These are phyloP conservation scores for Drosophila testacea DNA, from an alignment of 2,888 invertebrate genomes.

Conservation along the genomic window DNA sequence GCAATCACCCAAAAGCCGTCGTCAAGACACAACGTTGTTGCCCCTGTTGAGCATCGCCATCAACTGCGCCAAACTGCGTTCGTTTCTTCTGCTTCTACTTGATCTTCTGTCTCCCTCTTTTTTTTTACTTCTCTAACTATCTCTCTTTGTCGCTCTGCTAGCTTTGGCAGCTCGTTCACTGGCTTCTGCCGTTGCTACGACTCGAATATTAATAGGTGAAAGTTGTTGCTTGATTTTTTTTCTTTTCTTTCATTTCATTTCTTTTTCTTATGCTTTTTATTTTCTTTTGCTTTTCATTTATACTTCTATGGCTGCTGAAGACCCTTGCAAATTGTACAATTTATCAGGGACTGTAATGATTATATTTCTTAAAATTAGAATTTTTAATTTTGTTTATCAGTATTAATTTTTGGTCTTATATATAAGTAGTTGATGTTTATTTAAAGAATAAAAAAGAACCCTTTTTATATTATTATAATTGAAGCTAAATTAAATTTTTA, in stretches of 20 bases:
- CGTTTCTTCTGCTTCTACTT: conserved; percentile 64
- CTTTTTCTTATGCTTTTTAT: conserved; percentile 36
- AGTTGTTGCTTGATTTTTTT: conserved; percentile 77
- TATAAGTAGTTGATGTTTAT: too few relatives aligned
- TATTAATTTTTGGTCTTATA: too few relatives aligned
- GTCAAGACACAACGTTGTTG: conserved; percentile 49
- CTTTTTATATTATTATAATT: too few relatives aligned
- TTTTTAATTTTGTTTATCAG: too few relatives aligned
- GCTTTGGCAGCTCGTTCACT: conserved; percentile 50
- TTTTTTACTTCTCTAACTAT: not conserved
- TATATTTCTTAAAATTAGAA: too few relatives aligned
- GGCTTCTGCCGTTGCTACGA: conserved; percentile 73
- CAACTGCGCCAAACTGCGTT: conserved; percentile 56
- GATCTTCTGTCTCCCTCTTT: conserved; percentile 3
- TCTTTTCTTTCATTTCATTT: conserved; percentile 59
- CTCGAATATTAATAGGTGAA: conserved; percentile 85
- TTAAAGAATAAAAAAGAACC: too few relatives aligned
- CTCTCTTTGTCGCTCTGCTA: not conserved
- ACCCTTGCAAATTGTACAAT: conserved; percentile 45
- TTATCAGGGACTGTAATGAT: not conserved
- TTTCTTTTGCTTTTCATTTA: conserved; percentile 35
- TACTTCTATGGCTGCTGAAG: conserved; percentile 14
- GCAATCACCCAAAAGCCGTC: conserved; percentile 54
- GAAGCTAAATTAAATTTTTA: too few relatives aligned
- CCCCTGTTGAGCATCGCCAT: conserved; percentile 63